These are phyloP conservation scores for Sialia sialis DNA, from an alignment of 2,113 vertebrate genomes.

Conservation along the genomic window DNA sequence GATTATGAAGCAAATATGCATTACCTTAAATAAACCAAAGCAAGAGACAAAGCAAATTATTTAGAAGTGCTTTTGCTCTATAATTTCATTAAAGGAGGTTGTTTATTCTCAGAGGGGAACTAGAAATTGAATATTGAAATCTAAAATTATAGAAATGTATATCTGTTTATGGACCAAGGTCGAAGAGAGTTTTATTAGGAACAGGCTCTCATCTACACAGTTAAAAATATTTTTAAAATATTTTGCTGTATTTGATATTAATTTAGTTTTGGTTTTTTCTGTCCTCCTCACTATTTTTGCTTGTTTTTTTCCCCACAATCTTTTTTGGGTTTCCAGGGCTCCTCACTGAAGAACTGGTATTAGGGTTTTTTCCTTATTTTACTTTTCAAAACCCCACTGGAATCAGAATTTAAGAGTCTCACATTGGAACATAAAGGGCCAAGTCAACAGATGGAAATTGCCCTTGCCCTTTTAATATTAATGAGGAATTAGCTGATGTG, in stretches of 20 bases:
- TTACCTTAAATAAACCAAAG: conserved; percentile 3
- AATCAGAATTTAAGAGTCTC: not conserved
- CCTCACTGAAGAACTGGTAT: not conserved
- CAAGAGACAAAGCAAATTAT: not conserved
- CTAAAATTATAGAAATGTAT: not conserved
- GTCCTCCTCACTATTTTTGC: not conserved
- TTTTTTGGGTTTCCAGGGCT: not conserved
- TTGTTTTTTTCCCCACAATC: not conserved
- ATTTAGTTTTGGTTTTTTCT: not conserved
- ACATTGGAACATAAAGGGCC: not conserved
- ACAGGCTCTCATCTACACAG: not conserved
- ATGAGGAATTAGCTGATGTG: not conserved
- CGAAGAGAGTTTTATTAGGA: not conserved
- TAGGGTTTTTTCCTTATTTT: not conserved
- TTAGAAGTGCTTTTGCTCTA: not conserved
- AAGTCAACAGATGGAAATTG: not conserved
- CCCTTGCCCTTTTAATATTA: not conserved
- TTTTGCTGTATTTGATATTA: not conserved
- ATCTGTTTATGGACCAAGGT: not conserved
- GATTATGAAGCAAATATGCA: not conserved
- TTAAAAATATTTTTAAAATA: not conserved
- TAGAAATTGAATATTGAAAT: not conserved
- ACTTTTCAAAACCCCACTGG: not conserved
- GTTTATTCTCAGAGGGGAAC: not conserved
- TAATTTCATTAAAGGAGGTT: not conserved